Conservation (phyloP, 2,797 vertebrate species). For the Rhadinocentrus ornatus region DNA sequence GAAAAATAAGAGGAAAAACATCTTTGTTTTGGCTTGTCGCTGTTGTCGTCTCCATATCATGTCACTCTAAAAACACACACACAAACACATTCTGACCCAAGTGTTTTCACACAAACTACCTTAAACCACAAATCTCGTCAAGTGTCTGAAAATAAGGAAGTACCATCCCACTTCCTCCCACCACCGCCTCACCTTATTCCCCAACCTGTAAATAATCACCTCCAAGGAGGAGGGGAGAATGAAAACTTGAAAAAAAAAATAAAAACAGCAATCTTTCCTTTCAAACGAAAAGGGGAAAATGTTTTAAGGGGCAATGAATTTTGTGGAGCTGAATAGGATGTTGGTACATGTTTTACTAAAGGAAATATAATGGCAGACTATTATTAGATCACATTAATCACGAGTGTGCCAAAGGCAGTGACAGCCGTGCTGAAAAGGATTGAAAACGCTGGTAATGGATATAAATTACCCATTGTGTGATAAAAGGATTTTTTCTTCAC, state of each 20-base stretch:
- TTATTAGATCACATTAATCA: slow-evolving; percentile 99
- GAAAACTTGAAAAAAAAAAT: slow-evolving; percentile 68
- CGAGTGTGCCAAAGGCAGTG: slow-evolving; percentile 99
- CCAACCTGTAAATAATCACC: slow-evolving; percentile 78
- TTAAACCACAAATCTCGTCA: slow-evolving; percentile 54
- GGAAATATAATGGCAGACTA: slow-evolving; percentile 99
- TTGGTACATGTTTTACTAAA: slow-evolving; percentile 99
- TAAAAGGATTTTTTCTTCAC: slow-evolving; percentile 99
- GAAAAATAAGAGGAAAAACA: neutral
- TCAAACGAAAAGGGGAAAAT: slow-evolving; percentile 94
- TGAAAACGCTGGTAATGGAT: slow-evolving; percentile 99
- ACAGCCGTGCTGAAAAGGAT: slow-evolving; percentile 99
- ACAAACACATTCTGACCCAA: slow-evolving; percentile 17
- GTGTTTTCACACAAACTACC: slow-evolving; percentile 43
- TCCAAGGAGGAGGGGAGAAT: slow-evolving; percentile 67
- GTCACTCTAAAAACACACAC: neutral
- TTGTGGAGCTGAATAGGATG: slow-evolving; percentile 99
- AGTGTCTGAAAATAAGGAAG: slow-evolving; percentile 54
- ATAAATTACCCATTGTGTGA: slow-evolving; percentile 99
- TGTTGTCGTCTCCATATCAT: neutral
- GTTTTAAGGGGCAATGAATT: slow-evolving; percentile 99
- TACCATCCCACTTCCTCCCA: slow-evolving; percentile 31
- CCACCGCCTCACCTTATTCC: neutral
- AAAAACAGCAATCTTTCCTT: slow-evolving; percentile 97
- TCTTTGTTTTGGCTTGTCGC: slow-evolving; percentile 6